phyloP scores from a whole-genome alignment of 92 coral and sea anemone genomes.

The Siderastrea siderea region DNA sequence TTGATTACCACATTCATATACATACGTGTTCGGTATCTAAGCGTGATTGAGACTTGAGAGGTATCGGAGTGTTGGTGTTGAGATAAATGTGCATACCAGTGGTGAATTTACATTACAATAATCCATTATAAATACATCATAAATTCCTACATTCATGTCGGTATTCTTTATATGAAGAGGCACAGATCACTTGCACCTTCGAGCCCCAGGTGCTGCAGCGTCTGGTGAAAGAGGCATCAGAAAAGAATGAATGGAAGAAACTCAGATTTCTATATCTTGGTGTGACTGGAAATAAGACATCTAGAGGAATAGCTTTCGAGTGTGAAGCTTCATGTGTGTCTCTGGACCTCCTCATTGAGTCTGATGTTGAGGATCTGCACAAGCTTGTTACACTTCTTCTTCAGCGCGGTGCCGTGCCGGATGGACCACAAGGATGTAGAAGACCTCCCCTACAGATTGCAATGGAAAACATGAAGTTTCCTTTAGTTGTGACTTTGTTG shows the following conservation, averaged over 20 bases:
- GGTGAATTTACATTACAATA: too few relatives aligned
- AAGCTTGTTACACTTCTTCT: conserved; percentile 55
- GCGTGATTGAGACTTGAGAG: too few relatives aligned
- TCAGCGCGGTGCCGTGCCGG: conserved; percentile 50
- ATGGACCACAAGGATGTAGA: conserved; percentile 55
- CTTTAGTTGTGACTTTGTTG: conserved; percentile 67
- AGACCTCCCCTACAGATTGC: conserved; percentile 63
- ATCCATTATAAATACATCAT: background rate
- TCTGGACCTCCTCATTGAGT: conserved; percentile 64
- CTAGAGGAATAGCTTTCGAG: conserved; percentile 80
- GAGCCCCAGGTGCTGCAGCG: conserved; percentile 57
- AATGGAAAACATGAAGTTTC: conserved; percentile 53
- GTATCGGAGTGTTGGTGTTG: too few relatives aligned
- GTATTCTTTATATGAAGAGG: conserved; percentile 71
- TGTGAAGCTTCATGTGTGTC: conserved; percentile 79
- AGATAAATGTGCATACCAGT: too few relatives aligned
- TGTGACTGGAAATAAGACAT: conserved; percentile 45
- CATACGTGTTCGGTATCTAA: too few relatives aligned
- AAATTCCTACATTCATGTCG: background rate
- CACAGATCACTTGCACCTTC: conserved; percentile 58
- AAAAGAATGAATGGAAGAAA: conserved; percentile 76
- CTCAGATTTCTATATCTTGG: conserved; percentile 82
- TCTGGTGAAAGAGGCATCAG: conserved; percentile 57
- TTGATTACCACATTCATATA: too few relatives aligned
- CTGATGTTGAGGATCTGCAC: conserved; percentile 46